Conservation (phyloP, 2,113 vertebrate species). For the Pomatorhinus ruficollis region DNA sequence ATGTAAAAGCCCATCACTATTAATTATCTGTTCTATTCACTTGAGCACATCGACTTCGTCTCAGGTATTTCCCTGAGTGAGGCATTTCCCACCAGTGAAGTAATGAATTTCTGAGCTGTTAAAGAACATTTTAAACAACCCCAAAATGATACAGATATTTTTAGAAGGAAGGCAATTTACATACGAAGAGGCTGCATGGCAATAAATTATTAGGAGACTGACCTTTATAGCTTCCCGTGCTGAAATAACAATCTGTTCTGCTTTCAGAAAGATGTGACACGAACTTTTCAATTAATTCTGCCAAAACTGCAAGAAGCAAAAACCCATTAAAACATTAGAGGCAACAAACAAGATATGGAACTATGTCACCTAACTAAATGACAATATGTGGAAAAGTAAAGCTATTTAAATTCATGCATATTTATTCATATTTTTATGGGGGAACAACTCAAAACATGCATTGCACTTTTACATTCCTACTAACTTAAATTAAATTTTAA, state of each 20-base stretch:
- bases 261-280: conserved; percentile 81
- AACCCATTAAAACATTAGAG: conserved; percentile 43
- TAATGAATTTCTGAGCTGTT: background rate
- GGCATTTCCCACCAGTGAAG: background rate
- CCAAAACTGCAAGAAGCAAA: conserved; percentile 79
- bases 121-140: background rate
- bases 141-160: background rate
- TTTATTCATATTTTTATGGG: background rate
- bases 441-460: conserved; percentile 30
- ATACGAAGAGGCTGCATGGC: background rate
- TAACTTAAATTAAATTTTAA: conserved; percentile 69
- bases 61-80: background rate
- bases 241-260: conserved; percentile 80
- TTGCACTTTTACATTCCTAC: conserved; percentile 44
- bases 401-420: background rate
- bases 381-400: background rate
- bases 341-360: background rate
- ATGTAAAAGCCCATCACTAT: background rate
- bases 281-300: conserved; percentile 86
- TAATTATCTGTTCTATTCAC: background rate
- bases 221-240: conserved; percentile 80
- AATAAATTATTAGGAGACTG: conserved; percentile 58
- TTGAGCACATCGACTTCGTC: background rate
- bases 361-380: background rate
- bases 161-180: background rate